Conservation (phyloP, 2,113 vertebrate genomes). For the Ceyx melanurus region DNA sequence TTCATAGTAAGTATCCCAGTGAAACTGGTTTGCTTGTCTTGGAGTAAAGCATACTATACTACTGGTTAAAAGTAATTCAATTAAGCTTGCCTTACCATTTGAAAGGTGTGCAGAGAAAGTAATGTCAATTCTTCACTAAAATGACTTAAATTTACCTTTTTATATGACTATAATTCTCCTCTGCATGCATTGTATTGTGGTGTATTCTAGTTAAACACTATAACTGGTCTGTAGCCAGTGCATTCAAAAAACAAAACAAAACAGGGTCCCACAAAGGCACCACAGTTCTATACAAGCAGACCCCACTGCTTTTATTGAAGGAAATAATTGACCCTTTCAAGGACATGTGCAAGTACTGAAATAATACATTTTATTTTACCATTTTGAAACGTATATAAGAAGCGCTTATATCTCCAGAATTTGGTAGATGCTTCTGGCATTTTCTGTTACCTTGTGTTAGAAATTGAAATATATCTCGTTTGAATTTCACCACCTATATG, state of each 20-base stretch:
- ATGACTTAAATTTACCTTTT: conserved; percentile 16
- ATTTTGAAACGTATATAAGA: neutral
- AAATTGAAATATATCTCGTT: neutral
- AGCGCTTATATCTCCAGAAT: neutral
- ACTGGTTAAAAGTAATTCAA: conserved; percentile 54
- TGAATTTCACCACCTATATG: neutral
- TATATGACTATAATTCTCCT: neutral
- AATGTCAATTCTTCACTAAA: conserved; percentile 2
- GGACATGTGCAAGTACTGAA: neutral
- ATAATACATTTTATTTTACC: neutral
- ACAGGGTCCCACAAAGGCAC: neutral
- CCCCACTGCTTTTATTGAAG: neutral
- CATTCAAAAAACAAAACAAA: neutral
- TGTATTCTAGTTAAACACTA: neutral
- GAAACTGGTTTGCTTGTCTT: conserved; percentile 67
- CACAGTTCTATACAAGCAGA: neutral
- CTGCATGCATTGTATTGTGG: neutral
- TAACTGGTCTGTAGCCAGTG: neutral
- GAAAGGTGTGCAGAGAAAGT: conserved; percentile 33
- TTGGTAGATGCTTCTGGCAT: neutral
- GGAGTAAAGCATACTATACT: conserved; percentile 69
- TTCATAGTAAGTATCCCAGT: conserved; percentile 62
- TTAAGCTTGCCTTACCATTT: conserved; percentile 19
- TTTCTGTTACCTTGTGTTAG: neutral
- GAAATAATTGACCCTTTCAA: neutral